Evolutionary conservation across 2,113 vertebrate species (phyloP).

Genomic region (Epinephelus fuscoguttatus): DNA sequence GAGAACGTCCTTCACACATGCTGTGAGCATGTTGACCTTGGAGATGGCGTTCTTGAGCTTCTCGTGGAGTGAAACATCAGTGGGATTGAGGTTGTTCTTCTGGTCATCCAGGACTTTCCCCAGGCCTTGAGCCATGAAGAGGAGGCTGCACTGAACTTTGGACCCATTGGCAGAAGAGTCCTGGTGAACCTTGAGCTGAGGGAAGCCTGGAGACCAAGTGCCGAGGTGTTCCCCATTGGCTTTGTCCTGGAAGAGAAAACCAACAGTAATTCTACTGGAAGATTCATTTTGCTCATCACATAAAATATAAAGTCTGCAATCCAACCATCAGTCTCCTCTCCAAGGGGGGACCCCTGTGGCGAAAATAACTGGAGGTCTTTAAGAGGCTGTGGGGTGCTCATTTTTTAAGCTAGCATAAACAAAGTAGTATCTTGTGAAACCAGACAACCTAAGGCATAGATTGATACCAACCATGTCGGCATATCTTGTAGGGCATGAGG

Average conservation of each 20-base stretch:
- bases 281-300: not conserved
- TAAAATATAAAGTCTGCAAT: not conserved
- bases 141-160: slow-evolving; percentile 59
- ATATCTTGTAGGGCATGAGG: no score
- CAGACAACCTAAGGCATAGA: no score
- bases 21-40: not conserved
- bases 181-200: slow-evolving; percentile 44
- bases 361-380: no score
- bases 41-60: not conserved
- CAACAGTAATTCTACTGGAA: not conserved
- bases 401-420: no score
- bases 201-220: slow-evolving; percentile 47
- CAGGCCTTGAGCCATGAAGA: slow-evolving; percentile 64
- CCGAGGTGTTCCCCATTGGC: slow-evolving; percentile 45
- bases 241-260: slow-evolving; percentile 44
- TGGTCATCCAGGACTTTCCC: slow-evolving; percentile 44
- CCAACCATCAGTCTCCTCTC: not conserved
- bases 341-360: no score
- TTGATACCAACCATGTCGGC: no score
- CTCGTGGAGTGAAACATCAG: rapidly evolving
- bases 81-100: not conserved
- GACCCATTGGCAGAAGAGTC: not conserved
- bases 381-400: no score
- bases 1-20: not conserved
- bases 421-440: no score